Evolutionary conservation across 2,797 vertebrate genomes (phyloP).

Genomic region (Rhynchonycteris naso): DNA sequence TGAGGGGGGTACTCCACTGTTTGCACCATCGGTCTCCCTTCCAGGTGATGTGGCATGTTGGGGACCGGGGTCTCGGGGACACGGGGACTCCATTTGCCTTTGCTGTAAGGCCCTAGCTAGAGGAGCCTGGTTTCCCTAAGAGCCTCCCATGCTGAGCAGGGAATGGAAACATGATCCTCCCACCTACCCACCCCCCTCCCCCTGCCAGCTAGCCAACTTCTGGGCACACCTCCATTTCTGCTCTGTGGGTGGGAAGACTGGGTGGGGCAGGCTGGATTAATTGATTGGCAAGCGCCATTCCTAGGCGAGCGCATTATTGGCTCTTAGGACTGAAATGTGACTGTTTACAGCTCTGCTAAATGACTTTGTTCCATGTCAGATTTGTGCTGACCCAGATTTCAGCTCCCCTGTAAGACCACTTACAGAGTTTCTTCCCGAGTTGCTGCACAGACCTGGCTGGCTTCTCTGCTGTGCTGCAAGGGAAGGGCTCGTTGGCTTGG

Average conservation of each 20-base stretch:
- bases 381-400: slow-evolving; percentile 70
- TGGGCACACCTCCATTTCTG: slow-evolving; percentile 57
- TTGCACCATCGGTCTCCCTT: neutral
- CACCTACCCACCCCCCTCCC: fast-evolving
- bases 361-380: slow-evolving; percentile 68
- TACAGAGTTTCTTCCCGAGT: too few species aligned
- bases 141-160: neutral
- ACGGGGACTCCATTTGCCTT: neutral
- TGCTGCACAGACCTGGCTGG: slow-evolving; percentile 30
- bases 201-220: neutral
- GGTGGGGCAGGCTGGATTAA: slow-evolving; percentile 62
- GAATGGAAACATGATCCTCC: slow-evolving; percentile 25
- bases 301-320: slow-evolving; percentile 46
- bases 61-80: neutral
- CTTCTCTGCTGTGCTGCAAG: slow-evolving; percentile 37
- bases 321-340: slow-evolving; percentile 42
- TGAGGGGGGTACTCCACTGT: neutral
- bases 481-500: neutral
- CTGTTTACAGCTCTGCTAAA: slow-evolving; percentile 64
- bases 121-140: neutral
- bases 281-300: slow-evolving; percentile 56
- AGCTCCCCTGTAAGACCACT: slow-evolving; percentile 39
- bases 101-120: neutral
- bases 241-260: slow-evolving; percentile 3
- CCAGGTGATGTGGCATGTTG: neutral